These are phyloP conservation scores for Chaitophorus viminalis DNA, from an alignment of 2,888 invertebrate genomes.

Conservation along the genomic window DNA sequence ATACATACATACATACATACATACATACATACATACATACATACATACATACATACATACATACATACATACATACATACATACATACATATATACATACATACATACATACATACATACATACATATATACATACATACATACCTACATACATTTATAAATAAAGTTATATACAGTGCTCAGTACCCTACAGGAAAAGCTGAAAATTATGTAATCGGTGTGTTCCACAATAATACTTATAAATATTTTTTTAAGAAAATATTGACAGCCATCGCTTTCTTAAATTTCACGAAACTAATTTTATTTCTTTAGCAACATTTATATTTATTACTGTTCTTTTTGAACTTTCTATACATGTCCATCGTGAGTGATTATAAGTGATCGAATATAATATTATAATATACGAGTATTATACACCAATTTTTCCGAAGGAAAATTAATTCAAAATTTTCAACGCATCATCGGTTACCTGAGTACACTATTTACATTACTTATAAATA, in stretches of 20 bases:
- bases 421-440: not conserved
- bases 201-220: not conserved
- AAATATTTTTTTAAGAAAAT: not conserved
- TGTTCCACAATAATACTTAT: not conserved
- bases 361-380: not conserved
- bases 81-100: no score
- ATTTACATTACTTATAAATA: no score
- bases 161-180: not conserved
- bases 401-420: not conserved
- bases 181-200: not conserved
- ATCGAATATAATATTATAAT: no score
- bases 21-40: no score
- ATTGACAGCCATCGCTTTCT: conserved; percentile 13
- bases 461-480: no score
- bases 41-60: no score
- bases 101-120: no score
- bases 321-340: not conserved
- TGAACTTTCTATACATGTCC: conserved; percentile 14
- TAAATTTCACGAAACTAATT: conserved; percentile 27
- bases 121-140: no score
- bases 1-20: no score
- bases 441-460: not conserved
- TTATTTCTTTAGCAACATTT: not conserved
- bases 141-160: not conserved
- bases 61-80: no score